Base-by-base conservation (phyloP, 2,113 vertebrate genomes). In the Psettodes erumei region DNA sequence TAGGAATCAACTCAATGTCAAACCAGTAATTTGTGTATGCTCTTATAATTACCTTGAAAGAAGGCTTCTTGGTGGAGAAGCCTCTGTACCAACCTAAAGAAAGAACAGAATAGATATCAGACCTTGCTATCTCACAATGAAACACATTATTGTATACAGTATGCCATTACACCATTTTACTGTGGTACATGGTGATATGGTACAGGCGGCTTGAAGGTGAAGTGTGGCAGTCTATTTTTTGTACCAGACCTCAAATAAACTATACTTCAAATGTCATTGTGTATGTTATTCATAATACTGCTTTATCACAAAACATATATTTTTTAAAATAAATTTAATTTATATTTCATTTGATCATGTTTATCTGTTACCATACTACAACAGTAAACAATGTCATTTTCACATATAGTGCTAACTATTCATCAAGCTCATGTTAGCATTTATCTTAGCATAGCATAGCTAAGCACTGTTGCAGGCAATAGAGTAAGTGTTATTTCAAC, bases 11-110 rank as follows among this genome's bases (percentile, higher is more conserved):
- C 48, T 73, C 9, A 59, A 12, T 53, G 64, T 58, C 12, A 65
- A 67, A 28, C 1, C 33, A 54, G 27, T 21, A 28, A 40, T 56
- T 2, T 69, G 69, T 51, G 55, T n/a, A 27, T 61, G 32, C 1
- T 50, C 42, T 11, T 71, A 38, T 71, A 83, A 72, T 89, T 90
- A 95, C 93, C 93, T 94, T 95, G 19, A 94, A 82, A 32, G 92
- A 92, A 64, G 94, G 94, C 84, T 93, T 94, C 89, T 93, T 94
- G 82, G 88, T 92, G 65, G 94, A 92, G 88, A 94, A 94, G 60
- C 94, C 94, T 90, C 94, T 85, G 89, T 94, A 95, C 94, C 94
- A 95, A 47, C 93, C 94, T 95, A 40, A 63, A 69, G 59, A 55
- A 79, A 85, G 18, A 71, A 8, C 23, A 67, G 64, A 83, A 51